A percentile compares a stretch with the other conserved stretches of the same genome.
Evolutionary conservation across 2,797 vertebrate species (phyloP).

Genomic region (Cetoscarus ocellatus): DNA sequence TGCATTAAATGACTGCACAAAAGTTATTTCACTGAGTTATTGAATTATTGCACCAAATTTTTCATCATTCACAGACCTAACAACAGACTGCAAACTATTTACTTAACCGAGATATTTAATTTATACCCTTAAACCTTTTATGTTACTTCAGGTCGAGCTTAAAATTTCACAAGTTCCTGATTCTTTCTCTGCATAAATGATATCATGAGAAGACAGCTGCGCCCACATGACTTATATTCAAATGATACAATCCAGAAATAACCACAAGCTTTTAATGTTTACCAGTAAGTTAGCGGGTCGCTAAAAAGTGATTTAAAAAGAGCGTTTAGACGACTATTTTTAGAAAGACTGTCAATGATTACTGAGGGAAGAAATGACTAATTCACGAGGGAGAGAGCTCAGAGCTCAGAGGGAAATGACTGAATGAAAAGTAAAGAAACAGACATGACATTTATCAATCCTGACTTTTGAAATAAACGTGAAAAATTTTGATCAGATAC

Average conservation of each 20-base stretch:
- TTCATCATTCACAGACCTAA: too few relatives aligned
- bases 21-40: too few relatives aligned
- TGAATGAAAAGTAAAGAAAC: neutral
- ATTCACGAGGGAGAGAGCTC: constrained; percentile 5
- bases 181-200: too few relatives aligned
- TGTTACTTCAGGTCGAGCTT: neutral
- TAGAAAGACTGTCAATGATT: constrained; percentile 61
- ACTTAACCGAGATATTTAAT: too few relatives aligned
- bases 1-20: too few relatives aligned
- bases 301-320: neutral
- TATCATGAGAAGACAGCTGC: neutral
- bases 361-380: constrained; percentile 35
- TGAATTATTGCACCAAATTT: too few relatives aligned
- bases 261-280: neutral
- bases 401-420: constrained; percentile 3
- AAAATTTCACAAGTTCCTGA: too few relatives aligned
- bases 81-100: too few relatives aligned
- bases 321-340: constrained; percentile 46
- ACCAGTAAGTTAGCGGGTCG: constrained; percentile 35
- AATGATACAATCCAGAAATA: neutral
- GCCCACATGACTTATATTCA: neutral
- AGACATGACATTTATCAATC: neutral
- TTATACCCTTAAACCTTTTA: too few relatives aligned
- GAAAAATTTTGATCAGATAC: neutral
- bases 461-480: neutral